Evolutionary conservation across 2,113 vertebrate species (phyloP).

Genomic region (Camarhynchus parvulus): DNA sequence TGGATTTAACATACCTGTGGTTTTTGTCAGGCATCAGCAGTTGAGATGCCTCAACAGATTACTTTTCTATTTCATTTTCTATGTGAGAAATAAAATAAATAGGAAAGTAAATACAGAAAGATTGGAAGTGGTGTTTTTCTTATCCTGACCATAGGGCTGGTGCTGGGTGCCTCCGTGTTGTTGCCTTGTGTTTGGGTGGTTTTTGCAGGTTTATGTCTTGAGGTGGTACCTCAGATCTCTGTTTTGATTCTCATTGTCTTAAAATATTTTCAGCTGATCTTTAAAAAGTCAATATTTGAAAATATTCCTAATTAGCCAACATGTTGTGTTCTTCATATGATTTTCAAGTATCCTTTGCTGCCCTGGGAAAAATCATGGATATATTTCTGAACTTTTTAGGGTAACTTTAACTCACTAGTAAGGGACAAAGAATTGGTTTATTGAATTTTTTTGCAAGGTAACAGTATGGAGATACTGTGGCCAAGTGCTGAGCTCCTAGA

Average conservation of each 20-base stretch:
- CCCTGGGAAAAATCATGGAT: too few relatives aligned
- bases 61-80: neutral
- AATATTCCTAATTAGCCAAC: neutral
- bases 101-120: neutral
- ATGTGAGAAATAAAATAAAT: neutral
- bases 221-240: neutral
- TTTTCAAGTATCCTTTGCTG: neutral
- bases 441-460: neutral
- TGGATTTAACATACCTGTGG: neutral
- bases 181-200: neutral
- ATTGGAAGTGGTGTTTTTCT: fast-evolving
- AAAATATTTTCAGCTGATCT: neutral
- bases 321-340: neutral
- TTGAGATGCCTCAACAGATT: neutral
- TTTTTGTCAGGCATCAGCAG: neutral
- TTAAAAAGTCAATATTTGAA: neutral
- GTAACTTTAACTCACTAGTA: neutral
- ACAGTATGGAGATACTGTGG: neutral
- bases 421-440: neutral
- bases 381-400: fast-evolving
- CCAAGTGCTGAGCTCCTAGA: neutral
- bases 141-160: neutral
- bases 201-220: neutral
- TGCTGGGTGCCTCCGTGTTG: neutral
- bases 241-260: neutral